Conservation (phyloP, 2,797 vertebrate genomes). For the Pogonophryne albipinna region DNA sequence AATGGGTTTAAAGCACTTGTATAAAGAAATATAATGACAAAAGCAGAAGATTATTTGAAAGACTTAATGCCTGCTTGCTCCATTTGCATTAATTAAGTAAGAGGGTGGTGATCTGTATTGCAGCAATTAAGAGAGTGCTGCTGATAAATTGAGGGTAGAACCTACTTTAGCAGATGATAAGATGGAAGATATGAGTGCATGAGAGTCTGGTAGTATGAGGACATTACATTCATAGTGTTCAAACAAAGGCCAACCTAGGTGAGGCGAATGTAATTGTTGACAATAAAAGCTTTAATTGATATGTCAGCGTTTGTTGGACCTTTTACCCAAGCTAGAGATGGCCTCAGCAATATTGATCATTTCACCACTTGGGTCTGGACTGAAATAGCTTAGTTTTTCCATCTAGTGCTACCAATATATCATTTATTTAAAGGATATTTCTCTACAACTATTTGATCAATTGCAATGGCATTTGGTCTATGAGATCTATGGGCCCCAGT, state of each 20-base stretch:
- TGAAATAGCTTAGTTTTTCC: not conserved
- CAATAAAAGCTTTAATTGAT: not conserved
- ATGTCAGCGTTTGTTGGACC: not conserved
- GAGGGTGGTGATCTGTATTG: conserved; percentile 56
- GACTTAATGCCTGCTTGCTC: conserved; percentile 34
- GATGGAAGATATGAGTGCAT: conserved; percentile 4
- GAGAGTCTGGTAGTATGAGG: conserved; percentile 16
- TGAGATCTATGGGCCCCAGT: not conserved
- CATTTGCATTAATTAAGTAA: conserved; percentile 77
- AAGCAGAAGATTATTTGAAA: conserved; percentile 50
- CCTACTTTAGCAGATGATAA: conserved; percentile 26
- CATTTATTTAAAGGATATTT: too few relatives aligned
- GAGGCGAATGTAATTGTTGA: not conserved
- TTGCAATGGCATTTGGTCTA: not conserved
- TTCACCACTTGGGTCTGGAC: not conserved
- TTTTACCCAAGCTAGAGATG: not conserved
- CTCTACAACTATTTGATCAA: not conserved
- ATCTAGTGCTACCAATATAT: too few relatives aligned
- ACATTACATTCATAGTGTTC: not conserved
- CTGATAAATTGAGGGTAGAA: conserved; percentile 50
- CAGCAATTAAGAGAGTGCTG: conserved; percentile 60
- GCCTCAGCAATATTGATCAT: not conserved
- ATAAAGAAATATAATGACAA: conserved; percentile 73
- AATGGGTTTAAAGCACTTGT: conserved; percentile 75
- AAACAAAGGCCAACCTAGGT: conserved; percentile 4